These are phyloP conservation scores for Trichogramma pretiosum DNA, from an alignment of 1,140 invertebrate genomes.

Conservation along the genomic window DNA sequence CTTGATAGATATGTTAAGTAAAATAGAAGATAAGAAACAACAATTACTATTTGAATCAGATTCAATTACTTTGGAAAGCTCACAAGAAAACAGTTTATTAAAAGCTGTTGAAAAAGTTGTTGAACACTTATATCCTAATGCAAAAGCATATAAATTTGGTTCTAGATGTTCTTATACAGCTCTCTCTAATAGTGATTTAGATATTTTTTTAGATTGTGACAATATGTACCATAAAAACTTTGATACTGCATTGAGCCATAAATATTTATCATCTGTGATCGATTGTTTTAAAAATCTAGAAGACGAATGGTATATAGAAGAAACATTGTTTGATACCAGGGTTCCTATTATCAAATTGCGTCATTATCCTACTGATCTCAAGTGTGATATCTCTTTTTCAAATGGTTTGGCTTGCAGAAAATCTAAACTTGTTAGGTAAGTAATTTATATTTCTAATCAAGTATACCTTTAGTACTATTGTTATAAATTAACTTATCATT, in stretches of 20 bases:
- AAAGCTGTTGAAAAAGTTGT: conserved; percentile 20
- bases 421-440: conserved; percentile 42
- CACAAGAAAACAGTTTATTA: conserved; percentile 17
- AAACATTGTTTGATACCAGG: conserved; percentile 24
- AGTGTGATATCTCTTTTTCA: conserved; percentile 51
- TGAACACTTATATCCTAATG: conserved; percentile 15
- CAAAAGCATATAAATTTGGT: conserved; percentile 41
- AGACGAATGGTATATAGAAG: conserved; percentile 22
- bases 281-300: conserved; percentile 8
- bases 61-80: neutral
- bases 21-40: conserved; percentile 10
- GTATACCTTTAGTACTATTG: neutral
- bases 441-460: neutral
- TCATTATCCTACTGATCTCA: conserved; percentile 38
- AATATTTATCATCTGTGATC: neutral
- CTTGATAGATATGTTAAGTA: conserved; percentile 15
- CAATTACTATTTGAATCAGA: conserved; percentile 16
- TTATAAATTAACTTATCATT: neutral
- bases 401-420: conserved; percentile 50
- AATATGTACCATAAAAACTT: conserved; percentile 3
- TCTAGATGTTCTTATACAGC: conserved; percentile 41
- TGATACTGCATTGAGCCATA: neutral
- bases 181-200: conserved; percentile 41
- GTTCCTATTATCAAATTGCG: conserved; percentile 50
- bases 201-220: conserved; percentile 45